Percentiles rank a stretch among this genome's conserved stretches.
phyloP scores from a whole-genome alignment of 2,888 invertebrate species.

The Callosobruchus maculatus region DNA sequence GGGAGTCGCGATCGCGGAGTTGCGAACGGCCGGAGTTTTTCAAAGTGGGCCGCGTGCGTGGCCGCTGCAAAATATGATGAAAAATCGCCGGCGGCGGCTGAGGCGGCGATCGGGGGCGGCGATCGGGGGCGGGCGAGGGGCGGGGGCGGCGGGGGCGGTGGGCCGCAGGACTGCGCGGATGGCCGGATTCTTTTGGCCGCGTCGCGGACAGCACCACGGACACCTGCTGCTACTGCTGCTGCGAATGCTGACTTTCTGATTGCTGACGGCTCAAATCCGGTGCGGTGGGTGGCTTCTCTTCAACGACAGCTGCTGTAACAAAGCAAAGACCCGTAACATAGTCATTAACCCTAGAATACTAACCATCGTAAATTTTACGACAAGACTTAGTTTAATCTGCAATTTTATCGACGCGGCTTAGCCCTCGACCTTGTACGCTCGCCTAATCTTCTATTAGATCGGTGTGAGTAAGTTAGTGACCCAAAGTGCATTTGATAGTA shows the following conservation, averaged over 20 bases:
- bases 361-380: too few relatives aligned
- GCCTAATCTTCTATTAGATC: too few relatives aligned
- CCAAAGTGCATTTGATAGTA: too few relatives aligned
- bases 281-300: too few relatives aligned
- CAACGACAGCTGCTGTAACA: too few relatives aligned
- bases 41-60: slow-evolving; percentile 25
- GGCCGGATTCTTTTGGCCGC: slow-evolving; percentile 9
- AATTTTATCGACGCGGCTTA: too few relatives aligned
- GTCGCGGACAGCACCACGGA: slow-evolving; percentile 6
- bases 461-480: too few relatives aligned
- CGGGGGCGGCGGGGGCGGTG: background rate
- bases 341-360: too few relatives aligned
- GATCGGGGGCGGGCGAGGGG: background rate
- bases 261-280: too few relatives aligned
- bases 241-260: background rate
- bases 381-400: too few relatives aligned
- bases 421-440: too few relatives aligned
- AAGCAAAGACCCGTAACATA: too few relatives aligned
- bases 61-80: slow-evolving; percentile 39
- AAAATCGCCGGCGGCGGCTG: slow-evolving; percentile 43
- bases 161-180: slow-evolving; percentile 16
- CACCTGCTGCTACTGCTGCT: background rate
- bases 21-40: background rate
- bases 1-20: background rate
- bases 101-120: background rate